A percentile compares a stretch with the other conserved stretches of the same genome.
Conservation (phyloP, 2,113 vertebrate genomes). For the Mormoops blainvillei region DNA sequence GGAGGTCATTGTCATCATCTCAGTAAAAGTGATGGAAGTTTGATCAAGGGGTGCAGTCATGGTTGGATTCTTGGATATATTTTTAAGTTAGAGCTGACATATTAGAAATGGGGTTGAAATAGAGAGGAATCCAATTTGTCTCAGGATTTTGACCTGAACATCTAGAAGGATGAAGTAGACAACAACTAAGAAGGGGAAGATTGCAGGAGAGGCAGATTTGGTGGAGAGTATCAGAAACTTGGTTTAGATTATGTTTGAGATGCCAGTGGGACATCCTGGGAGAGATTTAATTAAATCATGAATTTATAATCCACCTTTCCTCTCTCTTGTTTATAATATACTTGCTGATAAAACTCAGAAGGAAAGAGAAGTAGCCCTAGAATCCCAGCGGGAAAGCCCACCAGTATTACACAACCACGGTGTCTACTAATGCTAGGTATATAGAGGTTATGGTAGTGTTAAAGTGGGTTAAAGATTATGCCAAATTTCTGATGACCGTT, state of each 20-base stretch:
- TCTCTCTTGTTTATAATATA: not conserved
- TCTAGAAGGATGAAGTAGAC: not conserved
- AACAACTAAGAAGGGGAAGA: not conserved
- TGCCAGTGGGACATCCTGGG: not conserved
- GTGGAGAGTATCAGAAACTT: not conserved
- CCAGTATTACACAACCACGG: not conserved
- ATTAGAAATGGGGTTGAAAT: not conserved
- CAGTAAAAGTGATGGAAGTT: not conserved
- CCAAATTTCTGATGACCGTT: not conserved
- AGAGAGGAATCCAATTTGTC: not conserved
- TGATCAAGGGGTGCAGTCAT: not conserved
- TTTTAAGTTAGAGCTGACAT: not conserved
- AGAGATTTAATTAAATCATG: not conserved
- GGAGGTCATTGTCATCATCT: not conserved
- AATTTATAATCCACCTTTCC: not conserved
- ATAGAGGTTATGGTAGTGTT: rapidly evolving
- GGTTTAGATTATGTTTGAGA: not conserved
- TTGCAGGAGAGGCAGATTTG: not conserved
- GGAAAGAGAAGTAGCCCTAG: not conserved
- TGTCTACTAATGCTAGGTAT: not conserved
- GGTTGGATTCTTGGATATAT: not conserved
- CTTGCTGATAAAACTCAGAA: not conserved
- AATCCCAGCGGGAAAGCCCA: not conserved
- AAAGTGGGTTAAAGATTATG: not conserved
- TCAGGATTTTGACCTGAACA: not conserved